phyloP scores from a whole-genome alignment of 2,113 vertebrate genomes.

The Charina bottae region DNA sequence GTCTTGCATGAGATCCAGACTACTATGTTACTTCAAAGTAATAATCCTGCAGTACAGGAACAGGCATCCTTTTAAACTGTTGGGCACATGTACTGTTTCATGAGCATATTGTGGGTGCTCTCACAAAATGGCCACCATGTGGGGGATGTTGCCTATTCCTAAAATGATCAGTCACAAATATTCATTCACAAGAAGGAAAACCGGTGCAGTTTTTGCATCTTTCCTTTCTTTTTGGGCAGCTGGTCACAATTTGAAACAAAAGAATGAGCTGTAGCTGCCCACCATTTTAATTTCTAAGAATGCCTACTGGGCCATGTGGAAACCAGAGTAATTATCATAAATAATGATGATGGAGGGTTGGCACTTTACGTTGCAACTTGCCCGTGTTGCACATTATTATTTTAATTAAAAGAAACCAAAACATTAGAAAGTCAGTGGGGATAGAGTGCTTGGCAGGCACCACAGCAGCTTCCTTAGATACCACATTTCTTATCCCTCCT shows the following conservation, averaged over 20 bases:
- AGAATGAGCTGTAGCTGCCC: not conserved
- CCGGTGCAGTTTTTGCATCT: not conserved
- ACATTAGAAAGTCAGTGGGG: slow-evolving; percentile 1
- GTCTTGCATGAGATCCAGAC: not conserved
- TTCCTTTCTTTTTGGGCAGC: not conserved
- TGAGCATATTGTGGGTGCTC: not conserved
- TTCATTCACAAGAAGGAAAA: not conserved
- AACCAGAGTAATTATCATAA: not conserved
- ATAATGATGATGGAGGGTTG: not conserved
- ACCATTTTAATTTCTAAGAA: not conserved
- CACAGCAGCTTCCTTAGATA: not conserved
- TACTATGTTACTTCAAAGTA: not conserved
- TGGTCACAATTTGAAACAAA: not conserved
- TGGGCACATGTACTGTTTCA: not conserved
- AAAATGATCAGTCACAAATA: not conserved
- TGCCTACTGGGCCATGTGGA: not conserved
- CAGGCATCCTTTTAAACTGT: not conserved
- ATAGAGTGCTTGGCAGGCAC: not conserved
- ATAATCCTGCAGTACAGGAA: not conserved
- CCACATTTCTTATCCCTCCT: not conserved
- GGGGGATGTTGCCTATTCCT: not conserved
- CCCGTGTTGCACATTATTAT: not conserved
- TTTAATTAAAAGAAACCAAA: not conserved
- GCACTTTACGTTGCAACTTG: not conserved
- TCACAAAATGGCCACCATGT: not conserved